Base-by-base conservation (phyloP, 35 echinoderm and acorn worm species). In the Heliocidaris tuberculata region DNA sequence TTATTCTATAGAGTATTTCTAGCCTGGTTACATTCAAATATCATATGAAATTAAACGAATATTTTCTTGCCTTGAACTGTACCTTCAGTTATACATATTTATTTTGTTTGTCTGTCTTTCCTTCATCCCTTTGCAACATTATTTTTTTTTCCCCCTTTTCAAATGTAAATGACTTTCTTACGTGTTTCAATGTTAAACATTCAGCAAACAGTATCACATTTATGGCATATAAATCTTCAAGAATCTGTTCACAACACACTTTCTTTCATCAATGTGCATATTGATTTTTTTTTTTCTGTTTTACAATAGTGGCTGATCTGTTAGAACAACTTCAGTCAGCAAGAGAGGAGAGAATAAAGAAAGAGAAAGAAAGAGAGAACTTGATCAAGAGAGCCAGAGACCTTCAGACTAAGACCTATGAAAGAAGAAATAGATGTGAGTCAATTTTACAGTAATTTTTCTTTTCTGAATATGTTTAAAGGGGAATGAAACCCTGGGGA, bases 341-440 rank as follows among this genome's bases (percentile, higher is more conserved):
- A 48, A 56, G 96, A 35, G 54, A 95, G 21, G 86, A 71, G 56
- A 56, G 98, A 31, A n/a, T 86, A 6, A 94, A 94, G 17, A 94
- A 97, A 52, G 98, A 99, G 88, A 95, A 96, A 59, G 85, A 54
- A 17, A 31, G 98, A 71, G 97, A 97, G 35, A 97, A 96, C 16
- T 70, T 97, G 31, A 96, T 99, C 32, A 99, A 95, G 88, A 96
- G 90, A 60, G 98, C 97, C 16, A 99, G 97, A 85, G 88, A 31
- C 0, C 89, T 97, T 29, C 97, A 99, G 88, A 59, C 90, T 19
- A 95, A 94, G 49, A 99, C 97, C 21, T 42, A 88, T 15, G 97
- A 99, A 9, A 94, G 94, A 30, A 95, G 97, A 93, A 95, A 99
- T 95, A 99, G 96, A 96, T 95, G 98, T 99, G 96, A 94, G 86